phyloP scores from a whole-genome alignment of 2,888 invertebrate species.

The Hedychridium roseum region DNA sequence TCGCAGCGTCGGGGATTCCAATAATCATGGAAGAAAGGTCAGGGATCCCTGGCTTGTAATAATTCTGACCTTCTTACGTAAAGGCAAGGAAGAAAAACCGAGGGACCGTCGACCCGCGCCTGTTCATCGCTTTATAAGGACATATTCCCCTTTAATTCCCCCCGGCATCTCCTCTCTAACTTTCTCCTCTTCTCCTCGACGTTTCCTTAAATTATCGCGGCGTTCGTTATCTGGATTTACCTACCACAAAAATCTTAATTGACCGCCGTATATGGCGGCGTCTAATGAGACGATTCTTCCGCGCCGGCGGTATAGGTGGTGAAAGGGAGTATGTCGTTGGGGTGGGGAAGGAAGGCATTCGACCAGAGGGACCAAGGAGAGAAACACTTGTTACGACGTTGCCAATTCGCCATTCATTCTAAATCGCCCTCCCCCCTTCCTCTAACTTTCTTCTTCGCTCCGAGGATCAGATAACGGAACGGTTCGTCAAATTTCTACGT shows the following conservation, averaged over 20 bases:
- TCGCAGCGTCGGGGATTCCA: no score
- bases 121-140: no score
- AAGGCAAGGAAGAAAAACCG: no score
- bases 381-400: background rate
- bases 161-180: background rate
- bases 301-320: conserved; percentile 28
- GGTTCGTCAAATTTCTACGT: no score
- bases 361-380: conserved; percentile 19
- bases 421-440: no score
- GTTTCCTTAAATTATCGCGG: background rate
- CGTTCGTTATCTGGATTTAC: conserved; percentile 45
- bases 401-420: no score
- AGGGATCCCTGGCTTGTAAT: no score
- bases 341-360: conserved; percentile 8
- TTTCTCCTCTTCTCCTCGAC: background rate
- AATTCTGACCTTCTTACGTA: no score
- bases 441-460: no score
- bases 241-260: conserved; percentile 50
- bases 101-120: no score
- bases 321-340: conserved; percentile 28
- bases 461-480: no score
- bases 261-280: conserved; percentile 43
- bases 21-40: no score
- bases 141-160: background rate
- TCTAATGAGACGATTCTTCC: conserved; percentile 50